Evolutionary conservation across 2,797 vertebrate species (phyloP), one percentile per base, ranked within the genome.

Genomic region (Varecia variegata): DNA sequence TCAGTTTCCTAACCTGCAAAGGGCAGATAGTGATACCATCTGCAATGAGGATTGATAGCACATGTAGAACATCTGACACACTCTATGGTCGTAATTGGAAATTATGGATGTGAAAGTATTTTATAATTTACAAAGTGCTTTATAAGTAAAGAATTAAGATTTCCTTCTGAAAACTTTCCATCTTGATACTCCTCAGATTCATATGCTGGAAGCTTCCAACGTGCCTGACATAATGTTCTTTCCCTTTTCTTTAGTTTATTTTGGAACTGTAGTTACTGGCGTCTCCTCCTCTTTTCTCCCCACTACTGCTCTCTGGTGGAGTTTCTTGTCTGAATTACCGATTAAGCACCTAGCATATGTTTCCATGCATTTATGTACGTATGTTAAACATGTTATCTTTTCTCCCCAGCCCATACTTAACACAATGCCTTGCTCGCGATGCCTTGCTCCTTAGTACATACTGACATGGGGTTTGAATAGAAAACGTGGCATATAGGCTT

Each of bases 111-210:
- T 73, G 17, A 73, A 76, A 47, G 0, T 77, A 86, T 93, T 92
- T 92, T 43, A 77, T 84, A 84, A 88, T 67, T 84, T 88, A 52
- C 25, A 76, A 83, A 87, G 30, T 45, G 14, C 13, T 89, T 73
- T 70, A 43, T 81, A 92, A 76, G 50, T 74, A 8, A 81, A 43
- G 35, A 83, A 67, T 74, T 62, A 65, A 70, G 32, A 67, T 60
- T 92, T 71, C 80, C 65, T 92, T 74, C 43, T 93, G 90, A 92
- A 79, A 93, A 68, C 14, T 86, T 81, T 86, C 65, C 50, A 67
- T 77, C 25, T 70, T 76, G 21, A 45, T 45, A 4, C 17, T 67
- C 23, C 40, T 95, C 47, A 52, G 25, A 87, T 56, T 62, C 17
- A 79, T 20, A 32, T 40, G 20, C 38, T 21, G 62, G 79, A 86